Base-by-base conservation (phyloP, 2,113 vertebrate genomes). In the Synchiropus splendidus region DNA sequence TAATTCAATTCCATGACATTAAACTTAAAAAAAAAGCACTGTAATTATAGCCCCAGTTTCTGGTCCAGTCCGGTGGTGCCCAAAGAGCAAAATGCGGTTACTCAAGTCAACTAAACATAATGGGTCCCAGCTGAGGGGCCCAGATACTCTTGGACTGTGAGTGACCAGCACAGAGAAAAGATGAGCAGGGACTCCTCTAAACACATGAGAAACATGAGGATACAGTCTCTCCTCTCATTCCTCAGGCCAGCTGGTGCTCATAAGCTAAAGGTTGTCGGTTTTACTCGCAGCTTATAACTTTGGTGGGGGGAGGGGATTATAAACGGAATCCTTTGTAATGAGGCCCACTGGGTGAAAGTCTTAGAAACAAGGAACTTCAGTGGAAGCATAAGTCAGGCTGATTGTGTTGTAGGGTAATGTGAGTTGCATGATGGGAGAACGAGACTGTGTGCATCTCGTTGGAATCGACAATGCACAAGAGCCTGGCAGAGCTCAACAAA, bases 271-370 rank as follows among this genome's bases (percentile, higher is more conserved):
- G 58, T 51, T 63, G 64, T 50, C 46, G 30, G 48, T 61, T 70
- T 61, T 65, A 63, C 63, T 42, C 54, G 51, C 59, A 72, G 64
- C 65, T 68, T 78, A 78, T 54, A 67, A 68, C 36, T 18, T 59
- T 55, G 58, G 72, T 58, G 38, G 39, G 64, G 58, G 58, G 72
- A 60, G 38, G 39, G 64, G 72, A 81, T 80, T 82, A 81, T 67
- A 52, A 62, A 51, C 44, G 30, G 59, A 67, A 79, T 74, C 73
- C 69, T 46, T 51, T 61, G 51, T 84, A 80, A 84, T 82, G 79
- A 64, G 71, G 51, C 71, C 82, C 78, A 56, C 54, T 66, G 81
- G 81, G 79, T 44, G 45, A 66, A 48, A 53, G 64, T 65, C 61
- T 73, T 61, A 61, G n/a, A n/a, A 63, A 52, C 48, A 61, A 47